These are phyloP conservation scores for Papilio polytes DNA, from an alignment of 1,140 invertebrate species.

Conservation along the genomic window DNA sequence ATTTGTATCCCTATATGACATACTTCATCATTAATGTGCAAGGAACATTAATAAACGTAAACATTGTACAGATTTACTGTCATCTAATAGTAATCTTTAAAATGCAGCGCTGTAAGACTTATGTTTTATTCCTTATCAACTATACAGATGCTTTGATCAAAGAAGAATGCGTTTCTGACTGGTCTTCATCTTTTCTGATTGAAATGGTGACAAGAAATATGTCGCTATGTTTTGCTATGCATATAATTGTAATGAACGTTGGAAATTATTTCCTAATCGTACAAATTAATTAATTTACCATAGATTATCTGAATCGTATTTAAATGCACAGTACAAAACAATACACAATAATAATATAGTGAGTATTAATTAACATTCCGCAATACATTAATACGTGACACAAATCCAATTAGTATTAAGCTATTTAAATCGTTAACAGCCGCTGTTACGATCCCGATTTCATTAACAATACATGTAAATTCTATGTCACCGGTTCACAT, in stretches of 20 bases:
- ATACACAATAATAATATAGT: neutral
- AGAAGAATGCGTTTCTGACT: neutral
- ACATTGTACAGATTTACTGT: neutral
- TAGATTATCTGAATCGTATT: neutral
- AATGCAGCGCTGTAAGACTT: too few relatives aligned
- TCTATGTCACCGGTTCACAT: neutral
- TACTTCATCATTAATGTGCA: neutral
- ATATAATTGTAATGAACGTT: neutral
- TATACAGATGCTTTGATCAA: too few relatives aligned
- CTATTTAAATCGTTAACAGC: constrained; percentile 18
- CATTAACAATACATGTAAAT: neutral
- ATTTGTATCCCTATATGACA: neutral
- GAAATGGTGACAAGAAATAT: too few relatives aligned
- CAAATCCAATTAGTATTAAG: constrained; percentile 28
- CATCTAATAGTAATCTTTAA: neutral
- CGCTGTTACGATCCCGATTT: neutral
- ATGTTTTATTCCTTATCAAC: too few relatives aligned
- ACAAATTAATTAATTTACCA: neutral
- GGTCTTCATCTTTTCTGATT: neutral
- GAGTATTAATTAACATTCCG: constrained; percentile 8
- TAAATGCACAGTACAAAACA: neutral
- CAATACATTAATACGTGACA: neutral
- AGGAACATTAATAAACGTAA: neutral
- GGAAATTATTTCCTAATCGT: neutral
- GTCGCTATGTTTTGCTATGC: neutral